Evolutionary conservation across 1,140 invertebrate genomes (phyloP), one percentile per base, ranked within the genome.

Genomic region (Macrostomum lignano): DNA sequence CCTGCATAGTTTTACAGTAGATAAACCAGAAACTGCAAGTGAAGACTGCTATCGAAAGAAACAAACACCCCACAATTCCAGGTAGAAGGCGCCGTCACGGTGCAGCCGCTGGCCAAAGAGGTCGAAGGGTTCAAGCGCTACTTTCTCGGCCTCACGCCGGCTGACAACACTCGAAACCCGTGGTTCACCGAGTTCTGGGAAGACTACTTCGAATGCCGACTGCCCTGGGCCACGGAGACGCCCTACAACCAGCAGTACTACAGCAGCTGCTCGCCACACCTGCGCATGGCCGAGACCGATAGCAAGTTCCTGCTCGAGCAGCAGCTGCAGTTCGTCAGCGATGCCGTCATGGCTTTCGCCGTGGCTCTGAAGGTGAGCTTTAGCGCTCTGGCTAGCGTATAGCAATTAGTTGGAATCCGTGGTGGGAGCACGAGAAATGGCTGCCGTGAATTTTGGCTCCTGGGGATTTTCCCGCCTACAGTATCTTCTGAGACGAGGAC

Each of bases 151-250:
- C 62, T 84, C 3, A 77, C 71, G 14, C 72, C 77, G 3, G 69
- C 74, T 42, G 77, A 72, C 48, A 82, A 82, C 53, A 67, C 64
- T 40, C 62, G 77, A 24, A 82, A 84, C 62, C 78, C 78, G 0
- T 84, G 77, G 77, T 84, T 86, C 61, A 66, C 75, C 14, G 78
- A 84, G 63, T 82, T 79, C 57, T 84, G 77, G 78, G 78, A 84
- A 45, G 68, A 75, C 46, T 74, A 78, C 41, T 9, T 7, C 29
- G 13, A 3, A 15, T 26, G 17, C 30, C 38, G 38, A 4, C 9
- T 44, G 38, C 69, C 72, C 0, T 71, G 72, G 41, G 68, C 71
- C 26, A 64, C 69, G 0, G 55, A 55, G 17, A 81, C 75, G 0
- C 74, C 74, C 0, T 77, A 78, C 58, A 82, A 82, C 44, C 52